A percentile compares a stretch with the other conserved stretches of the same genome.
These are phyloP conservation scores for Dyspetes luteomarginatus DNA, from an alignment of 2,888 invertebrate species.

Conservation along the genomic window DNA sequence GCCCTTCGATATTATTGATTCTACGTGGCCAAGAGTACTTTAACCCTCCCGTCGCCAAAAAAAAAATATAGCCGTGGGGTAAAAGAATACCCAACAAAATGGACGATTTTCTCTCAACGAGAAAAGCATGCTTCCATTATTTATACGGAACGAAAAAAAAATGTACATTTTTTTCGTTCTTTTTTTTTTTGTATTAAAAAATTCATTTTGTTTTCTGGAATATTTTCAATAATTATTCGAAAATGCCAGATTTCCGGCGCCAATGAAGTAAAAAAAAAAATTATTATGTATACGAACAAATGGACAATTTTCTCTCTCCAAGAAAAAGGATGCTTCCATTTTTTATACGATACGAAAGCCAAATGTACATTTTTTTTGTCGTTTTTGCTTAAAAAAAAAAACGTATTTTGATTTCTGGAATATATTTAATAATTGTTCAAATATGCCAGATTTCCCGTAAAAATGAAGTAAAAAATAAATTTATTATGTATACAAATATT, in stretches of 20 bases:
- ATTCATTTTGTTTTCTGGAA: slow-evolving; percentile 62
- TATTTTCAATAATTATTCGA: slow-evolving; percentile 77
- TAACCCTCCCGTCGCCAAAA: slow-evolving; percentile 40
- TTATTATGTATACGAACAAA: slow-evolving; percentile 65
- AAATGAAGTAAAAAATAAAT: slow-evolving; percentile 41
- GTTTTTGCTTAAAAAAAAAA: slow-evolving; percentile 1
- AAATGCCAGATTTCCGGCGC: slow-evolving; percentile 74
- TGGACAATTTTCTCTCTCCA: slow-evolving; percentile 77
- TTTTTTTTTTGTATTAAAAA: not conserved
- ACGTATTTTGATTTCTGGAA: slow-evolving; percentile 62
- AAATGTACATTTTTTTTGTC: slow-evolving; percentile 14
- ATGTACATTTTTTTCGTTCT: too few relatives aligned
- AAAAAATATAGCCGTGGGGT: not conserved
- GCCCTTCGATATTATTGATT: slow-evolving; percentile 54
- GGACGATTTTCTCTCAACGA: slow-evolving; percentile 78
- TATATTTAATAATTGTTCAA: slow-evolving; percentile 78
- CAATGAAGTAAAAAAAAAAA: slow-evolving; percentile 41
- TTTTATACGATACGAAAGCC: slow-evolving; percentile 26
- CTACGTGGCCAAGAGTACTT: slow-evolving; percentile 68
- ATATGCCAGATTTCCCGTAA: slow-evolving; percentile 74
- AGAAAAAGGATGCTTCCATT: slow-evolving; percentile 80
- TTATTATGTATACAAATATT: slow-evolving; percentile 67
- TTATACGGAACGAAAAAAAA: slow-evolving; percentile 27
- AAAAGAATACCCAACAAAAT: slow-evolving; percentile 39
- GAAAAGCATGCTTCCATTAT: slow-evolving; percentile 79